phyloP scores from a whole-genome alignment of 2,888 invertebrate species.

The Keiferia lycopersicella region DNA sequence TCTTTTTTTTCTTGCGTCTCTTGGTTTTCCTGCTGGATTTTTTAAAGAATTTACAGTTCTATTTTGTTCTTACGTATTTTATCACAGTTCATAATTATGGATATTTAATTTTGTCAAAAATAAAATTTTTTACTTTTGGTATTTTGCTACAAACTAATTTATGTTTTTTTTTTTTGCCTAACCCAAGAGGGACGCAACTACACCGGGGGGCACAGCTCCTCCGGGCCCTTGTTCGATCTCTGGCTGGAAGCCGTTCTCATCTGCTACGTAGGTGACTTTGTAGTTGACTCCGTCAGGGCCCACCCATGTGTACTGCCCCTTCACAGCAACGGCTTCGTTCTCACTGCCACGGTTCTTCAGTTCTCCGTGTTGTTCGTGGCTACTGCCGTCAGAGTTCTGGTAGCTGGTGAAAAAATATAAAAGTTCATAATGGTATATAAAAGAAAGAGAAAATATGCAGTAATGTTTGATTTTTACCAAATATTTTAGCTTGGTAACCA shows the following conservation, averaged over 20 bases:
- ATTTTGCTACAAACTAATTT: neutral
- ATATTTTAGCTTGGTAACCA: too few species aligned
- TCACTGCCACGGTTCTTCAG: slow-evolving; percentile 47
- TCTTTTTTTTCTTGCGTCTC: too few species aligned
- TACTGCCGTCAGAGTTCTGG: slow-evolving; percentile 71
- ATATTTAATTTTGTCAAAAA: too few species aligned
- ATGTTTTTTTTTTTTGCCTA: slow-evolving; percentile 21
- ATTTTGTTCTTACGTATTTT: too few species aligned
- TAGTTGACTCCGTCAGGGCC: slow-evolving; percentile 70
- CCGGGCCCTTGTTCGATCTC: slow-evolving; percentile 55
- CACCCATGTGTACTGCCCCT: slow-evolving; percentile 70
- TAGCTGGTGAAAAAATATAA: slow-evolving; percentile 45
- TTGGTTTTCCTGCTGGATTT: too few species aligned
- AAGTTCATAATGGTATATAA: too few species aligned
- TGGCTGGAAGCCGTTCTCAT: slow-evolving; percentile 56
- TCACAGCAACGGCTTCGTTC: slow-evolving; percentile 43
- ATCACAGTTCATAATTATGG: too few species aligned
- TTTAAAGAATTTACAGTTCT: too few species aligned
- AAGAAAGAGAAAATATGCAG: too few species aligned
- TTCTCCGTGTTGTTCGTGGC: slow-evolving; percentile 61
- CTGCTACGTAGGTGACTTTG: slow-evolving; percentile 75
- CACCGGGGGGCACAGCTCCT: slow-evolving; percentile 41
- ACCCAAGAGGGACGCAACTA: slow-evolving; percentile 45
- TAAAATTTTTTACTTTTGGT: neutral
- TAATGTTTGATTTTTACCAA: too few species aligned